Base-by-base conservation (phyloP, 2,797 vertebrate species). In the Anas acuta region DNA sequence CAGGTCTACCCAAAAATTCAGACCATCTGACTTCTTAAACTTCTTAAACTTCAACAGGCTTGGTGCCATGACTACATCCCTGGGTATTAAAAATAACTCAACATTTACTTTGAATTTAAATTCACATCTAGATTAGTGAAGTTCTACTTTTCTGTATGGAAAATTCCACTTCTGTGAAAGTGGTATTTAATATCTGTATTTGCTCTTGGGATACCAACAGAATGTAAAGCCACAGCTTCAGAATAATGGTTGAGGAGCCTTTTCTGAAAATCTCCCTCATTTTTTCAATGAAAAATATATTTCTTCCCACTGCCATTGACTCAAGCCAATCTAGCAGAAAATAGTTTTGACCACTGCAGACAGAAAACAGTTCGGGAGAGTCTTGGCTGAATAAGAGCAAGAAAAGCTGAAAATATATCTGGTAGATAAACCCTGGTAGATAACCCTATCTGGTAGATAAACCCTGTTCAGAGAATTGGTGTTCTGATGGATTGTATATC, bases 251-350 rank as follows among this genome's bases (percentile, higher is more conserved):
- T 82, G 65, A 91, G 53, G 47, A 82, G 35, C 66, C 71, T 37
- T 89, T 96, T 86, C 81, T 76, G 84, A 94, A 97, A 94, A 87
- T 58, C 54, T 19, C 21, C 96, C 96, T 92, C 47, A 78, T 93
- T 97, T 93, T 95, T 84, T 87, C 69, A 95, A 70, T 96, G 87
- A 94, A 92, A 97, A 97, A 93, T 73, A 4, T 92, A 84, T 79
- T 69, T 87, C 69, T 82, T 90, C 51, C 64, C 74, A 49, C 69
- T 15, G 0, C 54, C 62, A 84, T 64, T 79, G 83, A 93, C 84
- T 95, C 51, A 71, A 95, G 64, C 51, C 53, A 92, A 96, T 73
- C 86, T 87, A 91, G 37, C 58, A 87, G 85, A 96, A 97, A 95
- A 41, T 90, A 93, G 95, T 92, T 92, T 70, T 93, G 77, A 80